phyloP scores from a whole-genome alignment of 2,113 vertebrate genomes.

The Tringa solitaria region DNA sequence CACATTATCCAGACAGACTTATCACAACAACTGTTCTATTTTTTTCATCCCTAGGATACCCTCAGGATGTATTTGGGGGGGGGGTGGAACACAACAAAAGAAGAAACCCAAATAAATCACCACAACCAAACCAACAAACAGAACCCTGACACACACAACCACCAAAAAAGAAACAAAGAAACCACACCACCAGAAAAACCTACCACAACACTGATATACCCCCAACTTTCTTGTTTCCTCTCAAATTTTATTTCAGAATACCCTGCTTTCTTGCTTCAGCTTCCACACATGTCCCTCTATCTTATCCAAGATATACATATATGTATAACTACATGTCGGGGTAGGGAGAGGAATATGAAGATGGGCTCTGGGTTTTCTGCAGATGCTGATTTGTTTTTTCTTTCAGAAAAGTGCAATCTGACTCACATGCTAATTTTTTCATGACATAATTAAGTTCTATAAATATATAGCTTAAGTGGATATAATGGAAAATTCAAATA shows the following conservation, averaged over 20 bases:
- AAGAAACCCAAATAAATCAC: neutral
- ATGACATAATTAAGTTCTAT: neutral
- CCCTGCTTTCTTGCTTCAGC: neutral
- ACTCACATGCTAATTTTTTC: neutral
- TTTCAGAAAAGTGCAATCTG: neutral
- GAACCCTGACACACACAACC: neutral
- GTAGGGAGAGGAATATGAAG: neutral
- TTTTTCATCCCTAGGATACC: neutral
- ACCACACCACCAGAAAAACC: neutral
- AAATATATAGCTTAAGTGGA: neutral
- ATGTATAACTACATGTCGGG: rapidly evolving
- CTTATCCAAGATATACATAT: neutral
- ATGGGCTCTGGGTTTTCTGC: neutral
- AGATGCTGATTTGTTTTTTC: neutral
- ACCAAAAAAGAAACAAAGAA: neutral
- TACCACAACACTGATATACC: neutral
- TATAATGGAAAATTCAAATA: neutral
- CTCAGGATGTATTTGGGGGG: neutral
- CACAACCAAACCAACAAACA: neutral
- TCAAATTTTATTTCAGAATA: neutral
- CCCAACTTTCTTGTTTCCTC: neutral
- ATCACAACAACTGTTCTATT: neutral
- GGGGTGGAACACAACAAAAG: neutral
- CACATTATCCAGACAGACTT: neutral
- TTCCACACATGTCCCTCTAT: neutral